A percentile compares a stretch with the other conserved stretches of the same genome.
These are phyloP conservation scores for Cricetomys ansorgei DNA, from an alignment of 2,113 vertebrate genomes.

Conservation along the genomic window DNA sequence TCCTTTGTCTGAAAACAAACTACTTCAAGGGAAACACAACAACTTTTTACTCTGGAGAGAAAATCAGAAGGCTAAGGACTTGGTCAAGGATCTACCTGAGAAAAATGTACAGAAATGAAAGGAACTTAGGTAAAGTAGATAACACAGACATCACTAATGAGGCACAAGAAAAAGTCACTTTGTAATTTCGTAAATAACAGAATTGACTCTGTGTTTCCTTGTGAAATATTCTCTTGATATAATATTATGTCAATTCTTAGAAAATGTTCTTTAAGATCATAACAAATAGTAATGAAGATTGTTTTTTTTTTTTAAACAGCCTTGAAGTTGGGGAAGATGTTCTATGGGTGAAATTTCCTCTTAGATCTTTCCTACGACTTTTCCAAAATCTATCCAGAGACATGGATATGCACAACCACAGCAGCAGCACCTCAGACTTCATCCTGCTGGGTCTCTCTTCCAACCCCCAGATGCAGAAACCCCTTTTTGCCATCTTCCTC, in stretches of 20 bases:
- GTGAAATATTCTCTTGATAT: neutral
- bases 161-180: neutral
- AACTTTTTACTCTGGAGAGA: neutral
- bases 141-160: neutral
- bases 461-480: conserved; percentile 67
- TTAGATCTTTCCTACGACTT: neutral
- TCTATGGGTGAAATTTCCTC: neutral
- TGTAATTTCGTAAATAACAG: neutral
- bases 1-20: neutral
- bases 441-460: conserved; percentile 74
- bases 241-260: neutral
- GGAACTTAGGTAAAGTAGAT: neutral
- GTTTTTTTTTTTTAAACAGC: neutral
- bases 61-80: neutral
- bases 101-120: neutral
- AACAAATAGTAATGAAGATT: neutral
- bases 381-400: neutral
- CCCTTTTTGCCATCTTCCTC: conserved; percentile 68
- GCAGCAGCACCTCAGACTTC: conserved; percentile 27
- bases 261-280: neutral
- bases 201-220: neutral
- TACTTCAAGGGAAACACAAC: neutral
- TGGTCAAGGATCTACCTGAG: neutral
- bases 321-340: neutral
- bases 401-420: conserved; percentile 64